Evolutionary conservation across 2,888 invertebrate genomes (phyloP), one percentile per base, ranked within the genome.

Genomic region (Horisme vitalbata): DNA sequence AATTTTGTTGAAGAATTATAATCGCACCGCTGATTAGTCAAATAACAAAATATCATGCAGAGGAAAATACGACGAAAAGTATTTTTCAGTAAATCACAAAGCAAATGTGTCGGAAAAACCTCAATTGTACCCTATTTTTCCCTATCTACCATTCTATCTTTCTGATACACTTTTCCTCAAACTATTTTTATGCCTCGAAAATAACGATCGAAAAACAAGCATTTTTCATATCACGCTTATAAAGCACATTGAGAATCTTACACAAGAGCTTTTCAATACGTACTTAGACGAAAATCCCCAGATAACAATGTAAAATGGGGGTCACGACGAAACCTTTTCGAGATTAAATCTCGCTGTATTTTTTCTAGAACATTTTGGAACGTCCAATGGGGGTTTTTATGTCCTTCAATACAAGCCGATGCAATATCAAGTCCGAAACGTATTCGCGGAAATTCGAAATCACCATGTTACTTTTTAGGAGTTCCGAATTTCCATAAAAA

Each of bases 251-350:
- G 38, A 35, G 30, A 51, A 41, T 32, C 47, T 50, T 36, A 2
- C 35, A 38, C 32, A 53, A 53, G 47, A 37, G 45, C 46, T 44
- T 51, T 51, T 49, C 51, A 37, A 49, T 58, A 55, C 55, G 44
- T 45, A 55, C 55, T 50, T 43, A 51, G 30, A 30, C 49, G 39
- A 52, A 55, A 55, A 57, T 57, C 52, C 46, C 32, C 14, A 44
- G 55, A 57, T 57, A 55, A 57, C 57, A 55, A 51, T 55, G 45
- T 51, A 50, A 47, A 48, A 52, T 55, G 43, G 37, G 41, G 49
- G 49, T 50, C 54, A 30, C 43, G 28, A 41, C 10, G 45, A 44
- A 33, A 39, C 52, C 43, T 44, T 50, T 39, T 18, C 26, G 18
- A 49, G 55, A 60, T 52, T 52, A 44, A 57, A 57, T 52, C 53